These are phyloP conservation scores for Carassius gibelio DNA, from an alignment of 2,113 vertebrate genomes.

Conservation along the genomic window DNA sequence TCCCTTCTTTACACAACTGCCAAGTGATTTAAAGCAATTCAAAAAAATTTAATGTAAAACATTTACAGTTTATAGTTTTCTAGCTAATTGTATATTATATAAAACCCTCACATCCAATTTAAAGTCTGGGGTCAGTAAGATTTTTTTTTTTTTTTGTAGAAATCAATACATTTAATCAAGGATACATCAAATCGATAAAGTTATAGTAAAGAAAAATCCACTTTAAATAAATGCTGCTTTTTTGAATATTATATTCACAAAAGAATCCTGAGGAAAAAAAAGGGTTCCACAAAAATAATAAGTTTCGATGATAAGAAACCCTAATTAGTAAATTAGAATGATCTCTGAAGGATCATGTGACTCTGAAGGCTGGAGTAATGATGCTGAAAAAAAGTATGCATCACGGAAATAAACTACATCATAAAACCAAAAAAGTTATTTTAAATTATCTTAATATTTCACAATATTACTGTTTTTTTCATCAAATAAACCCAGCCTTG, in stretches of 20 bases:
- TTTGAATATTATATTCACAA: too few species aligned
- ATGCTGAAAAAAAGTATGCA: too few species aligned
- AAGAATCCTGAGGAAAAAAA: too few species aligned
- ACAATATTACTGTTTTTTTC: neutral
- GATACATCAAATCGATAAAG: too few species aligned
- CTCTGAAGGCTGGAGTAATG: too few species aligned
- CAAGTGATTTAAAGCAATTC: neutral
- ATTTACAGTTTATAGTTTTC: neutral
- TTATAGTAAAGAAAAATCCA: too few species aligned
- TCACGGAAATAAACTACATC: too few species aligned
- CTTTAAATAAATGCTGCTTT: too few species aligned
- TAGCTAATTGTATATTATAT: neutral
- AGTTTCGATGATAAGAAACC: neutral
- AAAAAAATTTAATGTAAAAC: neutral
- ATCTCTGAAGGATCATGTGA: neutral
- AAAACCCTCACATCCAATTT: neutral
- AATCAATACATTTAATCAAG: neutral
- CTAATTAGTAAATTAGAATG: neutral
- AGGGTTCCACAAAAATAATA: too few species aligned
- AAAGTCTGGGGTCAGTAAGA: neutral
- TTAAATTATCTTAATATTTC: neutral
- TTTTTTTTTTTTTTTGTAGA: neutral
- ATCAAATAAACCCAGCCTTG: too few species aligned
- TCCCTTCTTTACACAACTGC: neutral
- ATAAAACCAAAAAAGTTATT: too few species aligned